Base-by-base conservation (phyloP, 2,797 vertebrate species). In the Parotocinclus haroldoi region DNA sequence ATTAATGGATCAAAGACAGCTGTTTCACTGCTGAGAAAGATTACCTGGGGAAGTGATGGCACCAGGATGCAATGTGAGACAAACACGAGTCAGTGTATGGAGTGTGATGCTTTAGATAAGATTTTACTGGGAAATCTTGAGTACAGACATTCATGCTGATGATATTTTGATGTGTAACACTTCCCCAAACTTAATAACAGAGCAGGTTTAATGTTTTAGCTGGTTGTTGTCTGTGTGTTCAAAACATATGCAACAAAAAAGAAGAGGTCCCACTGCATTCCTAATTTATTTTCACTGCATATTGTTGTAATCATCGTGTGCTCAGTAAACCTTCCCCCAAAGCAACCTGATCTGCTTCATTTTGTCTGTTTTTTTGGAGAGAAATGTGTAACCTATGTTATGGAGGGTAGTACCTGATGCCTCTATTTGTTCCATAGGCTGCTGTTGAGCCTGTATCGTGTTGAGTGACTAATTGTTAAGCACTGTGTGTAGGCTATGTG, bases 391-490 rank as follows among this genome's bases (percentile, higher is more conserved):
- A 60, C 68, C 64, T 67, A 53, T 74, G 45, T 60, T 57, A 57
- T 68, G 69, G 64, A 69, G 67, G 59, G 53, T 61, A 27, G 13
- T n/a, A 52, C 55, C 71, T 54, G 51, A 70, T 69, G 58, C 58
- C 70, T 65, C 66, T 69, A 72, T 74, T 70, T 74, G 65, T 69
- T 73, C 58, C 65, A 71, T 56, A 46, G 56, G 16, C 61, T 36
- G 10, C 71, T 66, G 68, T 75, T 27, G 64, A 49, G 45, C 55
- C 63, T 68, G 70, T 7, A 40, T 66, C 42, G 63, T 66, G 75
- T 68, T 74, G 78, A 79, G 45, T 68, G 78, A 77, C 75, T 77
- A 71, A 77, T 77, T 76, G 73, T 73, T 75, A 69, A 75, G 64
- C 42, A 58, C 55, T 58, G 44, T 69, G 53, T 71, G 27, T 27